Conservation (phyloP, 1,140 invertebrate species). For the Drosophila jambulina region DNA sequence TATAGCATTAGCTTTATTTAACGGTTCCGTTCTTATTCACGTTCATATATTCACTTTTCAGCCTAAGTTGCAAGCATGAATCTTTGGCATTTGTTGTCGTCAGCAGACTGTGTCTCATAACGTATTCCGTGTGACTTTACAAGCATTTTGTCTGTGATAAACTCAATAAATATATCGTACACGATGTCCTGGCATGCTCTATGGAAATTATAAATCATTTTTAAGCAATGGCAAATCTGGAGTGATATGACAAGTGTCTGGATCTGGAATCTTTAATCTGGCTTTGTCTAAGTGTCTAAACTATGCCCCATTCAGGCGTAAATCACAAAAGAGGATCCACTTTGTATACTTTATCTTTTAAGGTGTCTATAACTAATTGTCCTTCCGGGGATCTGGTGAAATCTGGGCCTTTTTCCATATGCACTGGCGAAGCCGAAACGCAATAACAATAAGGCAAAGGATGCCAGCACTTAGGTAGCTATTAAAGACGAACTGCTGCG, state of each 20-base stretch:
- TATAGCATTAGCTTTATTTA: conserved; percentile 56
- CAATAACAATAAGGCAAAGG: conserved; percentile 58
- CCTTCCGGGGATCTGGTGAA: conserved; percentile 29
- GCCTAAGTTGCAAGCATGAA: conserved; percentile 33
- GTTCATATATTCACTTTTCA: conserved; percentile 19
- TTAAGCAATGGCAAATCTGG: conserved; percentile 16
- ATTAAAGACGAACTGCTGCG: conserved; percentile 68
- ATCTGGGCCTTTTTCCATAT: background rate
- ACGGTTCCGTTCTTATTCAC: conserved; percentile 28
- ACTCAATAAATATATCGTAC: conserved; percentile 64
- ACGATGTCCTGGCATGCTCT: conserved; percentile 17
- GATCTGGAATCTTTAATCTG: conserved; percentile 33
- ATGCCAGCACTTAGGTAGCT: conserved; percentile 57
- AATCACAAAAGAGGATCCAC: conserved; percentile 63
- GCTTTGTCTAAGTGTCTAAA: conserved; percentile 56
- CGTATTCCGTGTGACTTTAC: conserved; percentile 72
- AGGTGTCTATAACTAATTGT: conserved; percentile 29
- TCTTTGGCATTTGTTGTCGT: conserved; percentile 41
- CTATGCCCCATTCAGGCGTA: conserved; percentile 60
- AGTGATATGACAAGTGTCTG: conserved; percentile 54
- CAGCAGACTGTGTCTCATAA: conserved; percentile 68
- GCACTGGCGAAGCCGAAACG: conserved; percentile 40
- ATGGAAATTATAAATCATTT: conserved; percentile 12
- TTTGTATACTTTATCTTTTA: conserved; percentile 10
- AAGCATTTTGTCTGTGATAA: conserved; percentile 84